These are phyloP conservation scores for Mamestra configurata DNA, from an alignment of 1,140 invertebrate species.

Conservation along the genomic window DNA sequence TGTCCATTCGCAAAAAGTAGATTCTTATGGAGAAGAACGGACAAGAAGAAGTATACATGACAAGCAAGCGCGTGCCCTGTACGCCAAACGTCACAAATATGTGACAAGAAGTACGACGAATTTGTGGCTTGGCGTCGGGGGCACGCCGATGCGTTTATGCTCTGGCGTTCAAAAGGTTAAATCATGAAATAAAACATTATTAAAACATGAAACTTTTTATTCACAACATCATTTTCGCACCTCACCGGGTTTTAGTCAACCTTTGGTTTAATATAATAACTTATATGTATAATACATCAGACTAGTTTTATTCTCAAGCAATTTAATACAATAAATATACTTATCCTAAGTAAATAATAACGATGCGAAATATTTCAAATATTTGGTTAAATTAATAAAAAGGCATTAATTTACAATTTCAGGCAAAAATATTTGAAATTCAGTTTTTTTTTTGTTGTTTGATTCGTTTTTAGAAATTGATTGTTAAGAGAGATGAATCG, in stretches of 20 bases:
- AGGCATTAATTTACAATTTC: background rate
- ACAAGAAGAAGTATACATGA: no score
- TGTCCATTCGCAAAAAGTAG: no score
- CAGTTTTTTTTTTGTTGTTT: slow-evolving; percentile 26
- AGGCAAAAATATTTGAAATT: slow-evolving; percentile 30
- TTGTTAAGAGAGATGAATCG: background rate
- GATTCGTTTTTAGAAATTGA: background rate
- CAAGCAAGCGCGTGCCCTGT: no score
- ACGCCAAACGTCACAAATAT: no score
- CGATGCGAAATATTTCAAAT: slow-evolving; percentile 36
- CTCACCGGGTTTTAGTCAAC: background rate
- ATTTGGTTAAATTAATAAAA: background rate
- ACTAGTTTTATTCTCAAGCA: background rate
- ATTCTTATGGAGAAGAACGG: no score
- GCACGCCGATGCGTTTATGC: background rate
- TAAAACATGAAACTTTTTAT: slow-evolving; percentile 39
- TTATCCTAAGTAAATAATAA: slow-evolving; percentile 3
- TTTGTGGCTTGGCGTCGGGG: no score
- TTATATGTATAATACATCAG: background rate
- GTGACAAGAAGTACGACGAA: no score
- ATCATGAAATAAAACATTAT: background rate
- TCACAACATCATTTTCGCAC: slow-evolving; percentile 20
- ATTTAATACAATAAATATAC: slow-evolving; percentile 5
- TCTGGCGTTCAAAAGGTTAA: background rate
- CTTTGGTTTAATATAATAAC: slow-evolving; percentile 11